Evolutionary conservation across 35 echinoderm and acorn worm genomes (phyloP), one percentile per base, ranked within the genome.

Genomic region (Patiria miniata): DNA sequence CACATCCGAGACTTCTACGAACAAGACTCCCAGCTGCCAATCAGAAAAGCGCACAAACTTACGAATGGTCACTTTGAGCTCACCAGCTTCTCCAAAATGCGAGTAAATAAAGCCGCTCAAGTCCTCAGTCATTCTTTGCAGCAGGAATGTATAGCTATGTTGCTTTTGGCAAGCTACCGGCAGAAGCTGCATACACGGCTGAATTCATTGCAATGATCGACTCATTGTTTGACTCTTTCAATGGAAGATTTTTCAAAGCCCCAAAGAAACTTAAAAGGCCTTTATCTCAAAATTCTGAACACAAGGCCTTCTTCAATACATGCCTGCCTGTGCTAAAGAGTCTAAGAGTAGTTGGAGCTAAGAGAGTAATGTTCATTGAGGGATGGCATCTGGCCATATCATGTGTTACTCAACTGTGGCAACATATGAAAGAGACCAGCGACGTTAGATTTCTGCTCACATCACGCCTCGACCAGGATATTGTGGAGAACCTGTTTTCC

Each of bases 401-500:
- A 19, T 87, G 84, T 83, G n/a, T 92, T n/a, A 39, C n/a, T 26
- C n/a, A 87, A 28, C 56, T 92, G 32, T 92, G 90, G 84, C n/a
- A 51, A 29, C 38, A 92, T 37, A 18, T 87, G 69, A 61, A 77
- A 21, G 39, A 54, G 12, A 53, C 26, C 0, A 60, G 21, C 10
- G 56, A 86, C 37, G 50, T 87, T 22, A 52, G 52, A 39, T 92
- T 76, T 61, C 40, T 92, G 60, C 23, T 92, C 2, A 92, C 90
- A 40, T 50, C 77, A 34, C 69, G 79, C 16, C 61, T 92, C 38
- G 87, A 92, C 81, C 90, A 92, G 44, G 90, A 87, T 29, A 21
- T 88, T 53, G 77, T 87, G 19, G 90, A 87, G 36, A 92, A 87
- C 76, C 51, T 92, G 61, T 87, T 92, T 50, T 92, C 90, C 8